Evolutionary conservation across 2,888 invertebrate species (phyloP), one percentile per base, ranked within the genome.

Genomic region (Bombylius major): DNA sequence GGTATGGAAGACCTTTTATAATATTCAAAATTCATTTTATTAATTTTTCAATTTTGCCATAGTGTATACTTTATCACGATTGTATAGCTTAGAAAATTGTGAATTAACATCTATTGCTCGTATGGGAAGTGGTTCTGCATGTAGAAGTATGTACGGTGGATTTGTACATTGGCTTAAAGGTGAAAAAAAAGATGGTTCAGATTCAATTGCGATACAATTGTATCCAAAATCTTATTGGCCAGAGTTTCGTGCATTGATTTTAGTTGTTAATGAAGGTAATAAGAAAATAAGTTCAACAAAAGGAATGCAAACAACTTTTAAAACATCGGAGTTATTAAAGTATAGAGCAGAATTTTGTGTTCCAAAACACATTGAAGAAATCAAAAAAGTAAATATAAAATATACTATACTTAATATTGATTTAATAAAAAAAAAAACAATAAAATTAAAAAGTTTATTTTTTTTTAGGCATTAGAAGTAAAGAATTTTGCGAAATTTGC

Each of bases 101-200:
- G 86, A 92, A 66, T 76, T 91, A 9, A 86, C 89, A 53, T 75
- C 76, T 4, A 79, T 93, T 54, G 94, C 96, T 1, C 81, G 96
- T 62, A 77, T 83, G 61, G 90, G 90, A 9, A 98, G 97, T 49
- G 99, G 99, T 23, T 96, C 95, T 68, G 99, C 99, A 0, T 97
- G 97, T 71, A 82, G 99, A 46, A 98, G 97, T 73, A 78, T 96
- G 32, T 83, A 83, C 64, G 96, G 96, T 34, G 99, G 99, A 12
- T 96, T 97, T 77, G 97, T 98, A 0, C 83, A 83, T 58, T 99
- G 99, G 99, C 78, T 82, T 56, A 84, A 82, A 66, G 94, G 93
- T 8, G 66, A 65, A 0, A 68, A 76, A 42, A 69, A 76, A 0
- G 77, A 81, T 66, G 92, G 91, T 6, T 73, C 72, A 8, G 93